Conservation (phyloP, 2,888 invertebrate species). For the Trichogramma dendrolimi region DNA sequence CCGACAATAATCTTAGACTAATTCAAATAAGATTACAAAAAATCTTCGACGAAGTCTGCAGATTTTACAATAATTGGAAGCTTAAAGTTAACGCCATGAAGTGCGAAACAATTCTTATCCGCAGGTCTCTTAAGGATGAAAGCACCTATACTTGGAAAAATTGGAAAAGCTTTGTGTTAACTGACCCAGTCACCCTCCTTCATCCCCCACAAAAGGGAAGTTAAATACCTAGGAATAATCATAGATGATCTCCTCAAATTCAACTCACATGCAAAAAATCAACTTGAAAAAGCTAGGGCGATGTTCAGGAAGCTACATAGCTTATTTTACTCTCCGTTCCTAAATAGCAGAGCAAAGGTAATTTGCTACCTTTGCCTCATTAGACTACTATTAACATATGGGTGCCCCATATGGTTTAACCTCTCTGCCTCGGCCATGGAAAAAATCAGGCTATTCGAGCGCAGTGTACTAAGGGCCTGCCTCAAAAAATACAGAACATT, state of each 20-base stretch:
- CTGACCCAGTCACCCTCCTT: no score
- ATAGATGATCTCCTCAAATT: slow-evolving; percentile 14
- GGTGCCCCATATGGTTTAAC: slow-evolving; percentile 21
- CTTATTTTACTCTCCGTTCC: slow-evolving; percentile 23
- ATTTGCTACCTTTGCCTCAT: slow-evolving; percentile 24
- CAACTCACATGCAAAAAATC: slow-evolving; percentile 5
- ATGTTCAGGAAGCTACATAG: slow-evolving; percentile 16
- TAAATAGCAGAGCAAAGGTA: slow-evolving; percentile 22
- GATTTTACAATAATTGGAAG: no score
- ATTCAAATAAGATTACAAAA: no score
- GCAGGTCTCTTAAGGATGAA: no score
- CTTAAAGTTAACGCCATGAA: no score
- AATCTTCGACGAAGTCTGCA: no score
- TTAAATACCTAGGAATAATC: slow-evolving; percentile 19
- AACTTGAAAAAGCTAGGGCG: slow-evolving; percentile 24
- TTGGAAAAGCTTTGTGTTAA: no score
- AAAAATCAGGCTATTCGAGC: slow-evolving; percentile 18
- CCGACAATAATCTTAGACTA: no score
- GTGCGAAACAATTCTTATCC: no score
- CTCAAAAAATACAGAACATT: slow-evolving; percentile 5
- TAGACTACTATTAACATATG: slow-evolving; percentile 26
- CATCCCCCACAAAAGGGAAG: no score
- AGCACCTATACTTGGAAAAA: no score
- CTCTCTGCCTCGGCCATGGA: slow-evolving; percentile 16
- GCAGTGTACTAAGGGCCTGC: slow-evolving; percentile 24